These are phyloP conservation scores for Marisa cornuarietis DNA, from an alignment of 1,140 invertebrate genomes.

Conservation along the genomic window DNA sequence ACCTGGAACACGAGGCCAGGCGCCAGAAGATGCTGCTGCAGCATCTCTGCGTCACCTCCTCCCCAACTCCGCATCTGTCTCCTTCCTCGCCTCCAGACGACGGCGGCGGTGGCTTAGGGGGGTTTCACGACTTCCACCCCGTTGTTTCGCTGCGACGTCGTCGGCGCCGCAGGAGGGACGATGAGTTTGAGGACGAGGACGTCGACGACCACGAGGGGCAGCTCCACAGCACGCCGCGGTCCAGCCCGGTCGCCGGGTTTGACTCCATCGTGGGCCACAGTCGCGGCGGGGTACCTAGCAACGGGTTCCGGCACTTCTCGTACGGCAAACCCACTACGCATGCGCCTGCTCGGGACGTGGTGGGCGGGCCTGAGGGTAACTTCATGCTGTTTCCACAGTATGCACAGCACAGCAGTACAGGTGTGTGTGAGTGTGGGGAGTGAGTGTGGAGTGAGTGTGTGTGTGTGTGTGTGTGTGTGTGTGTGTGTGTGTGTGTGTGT, in stretches of 20 bases:
- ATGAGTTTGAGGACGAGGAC: not conserved
- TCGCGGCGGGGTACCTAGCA: not conserved
- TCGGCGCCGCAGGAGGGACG: not conserved
- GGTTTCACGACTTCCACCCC: too few species aligned
- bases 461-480: not conserved
- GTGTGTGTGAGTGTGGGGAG: not conserved
- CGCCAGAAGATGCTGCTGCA: not conserved
- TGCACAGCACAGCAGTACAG: not conserved
- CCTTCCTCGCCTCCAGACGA: too few species aligned
- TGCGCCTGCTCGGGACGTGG: too few species aligned
- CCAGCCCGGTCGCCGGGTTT: not conserved
- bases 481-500: too few species aligned
- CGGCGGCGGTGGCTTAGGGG: too few species aligned
- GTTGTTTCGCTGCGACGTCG: not conserved
- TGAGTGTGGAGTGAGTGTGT: not conserved
- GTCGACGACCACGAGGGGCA: not conserved
- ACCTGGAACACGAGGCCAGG: constrained; percentile 4
- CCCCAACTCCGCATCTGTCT: too few species aligned
- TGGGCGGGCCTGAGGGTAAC: too few species aligned
- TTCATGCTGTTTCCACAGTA: too few species aligned
- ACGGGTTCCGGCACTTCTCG: not conserved
- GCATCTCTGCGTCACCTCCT: too few species aligned
- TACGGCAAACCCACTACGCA: too few species aligned
- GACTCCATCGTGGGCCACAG: not conserved
- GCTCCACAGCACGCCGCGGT: not conserved